Evolutionary conservation across 2,888 invertebrate genomes (phyloP), one percentile per base, ranked within the genome.

Genomic region (Cantharis flavilabris): DNA sequence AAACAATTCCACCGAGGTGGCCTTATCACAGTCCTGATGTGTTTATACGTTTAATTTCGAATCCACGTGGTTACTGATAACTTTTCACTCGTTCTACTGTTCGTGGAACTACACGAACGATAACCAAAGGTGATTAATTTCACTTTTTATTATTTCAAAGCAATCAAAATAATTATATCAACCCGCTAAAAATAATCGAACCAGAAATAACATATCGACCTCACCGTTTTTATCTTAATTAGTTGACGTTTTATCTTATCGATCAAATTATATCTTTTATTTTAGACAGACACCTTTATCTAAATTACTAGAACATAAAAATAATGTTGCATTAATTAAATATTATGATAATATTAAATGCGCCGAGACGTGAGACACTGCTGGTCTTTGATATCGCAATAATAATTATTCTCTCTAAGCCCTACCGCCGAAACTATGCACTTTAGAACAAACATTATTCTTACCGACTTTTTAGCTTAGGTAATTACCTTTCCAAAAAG

Each of bases 1-100:
- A 87, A 87, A 87, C 87, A 87, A 86, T 87, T 86, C 87, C 86
- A 84, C 85, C 83, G 86, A 87, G 87, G 86, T 85, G 83, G 84
- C 84, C 84, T 86, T 86, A 86, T 86, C 86, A 82, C 81, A 28
- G 77, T 69, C 75, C 77, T 73, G 80, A 80, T 79, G 79, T 80
- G 80, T 80, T 79, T 80, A 80, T 79, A 79, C 80, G 78, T 80
- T 80, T 80, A 81, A 80, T 77, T 79, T 79, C 75, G 78, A 76
- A 76, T 80, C 81, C 81, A 80, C 81, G 81, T 81, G 79, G 76
- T 74, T 76, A 75, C 65, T 78, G 81, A 81, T 81, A 81, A 80
- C 77, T 75, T 81, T 75, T 76, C 65, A 67, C 65, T 67, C 65
- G n/a, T 67, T 20, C 65, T 67, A 20, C 65, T 67, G 26, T 67